Conservation (phyloP, 2,797 vertebrate genomes). For the Phoxinus dragarum region DNA sequence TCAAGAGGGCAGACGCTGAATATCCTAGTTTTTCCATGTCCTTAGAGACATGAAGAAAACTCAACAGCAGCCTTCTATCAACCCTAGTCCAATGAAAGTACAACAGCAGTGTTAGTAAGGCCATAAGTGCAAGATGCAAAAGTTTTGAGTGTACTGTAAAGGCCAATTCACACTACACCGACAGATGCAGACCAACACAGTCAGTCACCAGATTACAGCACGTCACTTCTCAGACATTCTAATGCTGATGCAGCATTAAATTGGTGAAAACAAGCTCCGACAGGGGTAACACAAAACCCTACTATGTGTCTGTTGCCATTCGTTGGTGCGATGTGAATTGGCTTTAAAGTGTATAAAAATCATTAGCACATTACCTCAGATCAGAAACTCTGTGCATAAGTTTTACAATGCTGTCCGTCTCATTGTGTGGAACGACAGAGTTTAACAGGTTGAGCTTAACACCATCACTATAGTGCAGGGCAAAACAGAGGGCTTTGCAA, state of each 20-base stretch:
- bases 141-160: too few species aligned
- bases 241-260: not conserved
- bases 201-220: not conserved
- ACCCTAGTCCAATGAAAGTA: conserved; percentile 39
- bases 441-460: conserved; percentile 52
- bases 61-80: conserved; percentile 54
- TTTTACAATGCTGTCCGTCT: conserved; percentile 39
- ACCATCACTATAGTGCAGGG: conserved; percentile 53
- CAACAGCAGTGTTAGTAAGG: not conserved
- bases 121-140: not conserved
- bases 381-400: conserved; percentile 53
- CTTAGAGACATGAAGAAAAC: conserved; percentile 43
- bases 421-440: conserved; percentile 44
- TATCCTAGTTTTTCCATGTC: conserved; percentile 19
- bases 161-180: not conserved
- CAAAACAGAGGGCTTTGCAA: conserved; percentile 55
- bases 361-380: conserved; percentile 45
- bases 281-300: not conserved
- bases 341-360: not conserved
- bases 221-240: not conserved
- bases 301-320: too few species aligned
- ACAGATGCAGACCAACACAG: not conserved
- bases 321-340: not conserved
- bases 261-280: too few species aligned
- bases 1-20: conserved; percentile 31